phyloP scores from a whole-genome alignment of 2,797 vertebrate species.

The Sebastolobus alascanus region DNA sequence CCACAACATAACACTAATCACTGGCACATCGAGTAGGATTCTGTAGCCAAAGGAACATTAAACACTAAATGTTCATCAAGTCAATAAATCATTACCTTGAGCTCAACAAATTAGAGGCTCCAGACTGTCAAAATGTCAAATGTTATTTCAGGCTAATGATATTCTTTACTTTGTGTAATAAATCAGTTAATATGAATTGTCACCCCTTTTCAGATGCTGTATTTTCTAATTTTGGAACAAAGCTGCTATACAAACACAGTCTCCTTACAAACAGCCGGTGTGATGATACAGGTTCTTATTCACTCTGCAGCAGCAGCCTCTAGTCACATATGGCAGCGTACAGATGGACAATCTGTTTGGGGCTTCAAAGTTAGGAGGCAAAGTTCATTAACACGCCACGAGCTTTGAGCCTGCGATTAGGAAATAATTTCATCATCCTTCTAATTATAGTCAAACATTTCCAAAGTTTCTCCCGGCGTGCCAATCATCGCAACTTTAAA shows the following conservation, averaged over 20 bases:
- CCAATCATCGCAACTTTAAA: slow-evolving; percentile 42
- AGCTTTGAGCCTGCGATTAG: slow-evolving; percentile 69
- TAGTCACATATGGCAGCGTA: slow-evolving; percentile 72
- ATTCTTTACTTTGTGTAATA: slow-evolving; percentile 46
- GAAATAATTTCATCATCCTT: slow-evolving; percentile 74
- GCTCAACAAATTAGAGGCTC: slow-evolving; percentile 26
- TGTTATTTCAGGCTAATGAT: slow-evolving; percentile 39
- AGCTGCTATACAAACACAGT: slow-evolving; percentile 58
- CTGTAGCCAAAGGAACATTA: slow-evolving; percentile 36
- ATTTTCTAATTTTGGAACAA: slow-evolving; percentile 59
- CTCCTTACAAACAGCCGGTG: slow-evolving; percentile 48
- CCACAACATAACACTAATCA: slow-evolving; percentile 29
- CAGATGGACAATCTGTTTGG: slow-evolving; percentile 79
- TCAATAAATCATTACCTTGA: slow-evolving; percentile 40
- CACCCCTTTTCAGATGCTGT: slow-evolving; percentile 35
- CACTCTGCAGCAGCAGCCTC: slow-evolving; percentile 58
- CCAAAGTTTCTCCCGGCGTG: slow-evolving; percentile 46
- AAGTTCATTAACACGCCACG: slow-evolving; percentile 74
- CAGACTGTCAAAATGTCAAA: slow-evolving; percentile 35
- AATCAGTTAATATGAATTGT: slow-evolving; percentile 61
- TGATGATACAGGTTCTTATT: slow-evolving; percentile 48
- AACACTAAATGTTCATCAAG: slow-evolving; percentile 29
- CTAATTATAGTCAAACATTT: slow-evolving; percentile 67
- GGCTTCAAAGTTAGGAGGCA: slow-evolving; percentile 78
- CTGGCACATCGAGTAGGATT: slow-evolving; percentile 7